These are phyloP conservation scores for Dynastes maya DNA, from an alignment of 2,888 invertebrate species.

Conservation along the genomic window DNA sequence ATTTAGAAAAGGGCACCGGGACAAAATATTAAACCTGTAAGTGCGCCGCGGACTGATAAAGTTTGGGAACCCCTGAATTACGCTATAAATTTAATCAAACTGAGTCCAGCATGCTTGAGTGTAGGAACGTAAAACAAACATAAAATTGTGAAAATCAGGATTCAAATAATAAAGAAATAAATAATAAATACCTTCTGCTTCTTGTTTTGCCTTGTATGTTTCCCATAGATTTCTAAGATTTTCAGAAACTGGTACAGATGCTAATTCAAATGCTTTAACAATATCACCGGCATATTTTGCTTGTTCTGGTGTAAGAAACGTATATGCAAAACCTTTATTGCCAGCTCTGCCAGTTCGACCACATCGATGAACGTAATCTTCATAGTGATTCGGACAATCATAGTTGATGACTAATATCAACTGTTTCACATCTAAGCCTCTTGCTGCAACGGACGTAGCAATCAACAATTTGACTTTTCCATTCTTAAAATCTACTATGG, in stretches of 20 bases:
- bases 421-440: slow-evolving; percentile 99
- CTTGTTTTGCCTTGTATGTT: slow-evolving; percentile 89
- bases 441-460: slow-evolving; percentile 98
- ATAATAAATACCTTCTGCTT: slow-evolving; percentile 79
- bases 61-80: too few relatives aligned
- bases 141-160: neutral
- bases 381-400: slow-evolving; percentile 99
- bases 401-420: slow-evolving; percentile 98
- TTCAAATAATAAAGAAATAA: neutral
- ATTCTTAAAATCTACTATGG: slow-evolving; percentile 97
- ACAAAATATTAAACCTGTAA: too few relatives aligned
- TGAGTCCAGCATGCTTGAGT: too few relatives aligned
- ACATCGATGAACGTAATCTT: slow-evolving; percentile 99
- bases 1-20: too few relatives aligned
- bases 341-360: slow-evolving; percentile 93
- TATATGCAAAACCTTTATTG: slow-evolving; percentile 97
- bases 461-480: slow-evolving; percentile 87
- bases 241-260: slow-evolving; percentile 83
- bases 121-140: too few relatives aligned
- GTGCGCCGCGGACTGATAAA: too few relatives aligned
- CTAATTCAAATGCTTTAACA: slow-evolving; percentile 91
- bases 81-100: too few relatives aligned
- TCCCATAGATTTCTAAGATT: slow-evolving; percentile 89
- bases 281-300: slow-evolving; percentile 95
- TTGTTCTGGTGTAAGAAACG: slow-evolving; percentile 96